A percentile compares a stretch with the other conserved stretches of the same genome.
Conservation (phyloP, 1,140 invertebrate genomes). For the Drosophila quadrilineata region DNA sequence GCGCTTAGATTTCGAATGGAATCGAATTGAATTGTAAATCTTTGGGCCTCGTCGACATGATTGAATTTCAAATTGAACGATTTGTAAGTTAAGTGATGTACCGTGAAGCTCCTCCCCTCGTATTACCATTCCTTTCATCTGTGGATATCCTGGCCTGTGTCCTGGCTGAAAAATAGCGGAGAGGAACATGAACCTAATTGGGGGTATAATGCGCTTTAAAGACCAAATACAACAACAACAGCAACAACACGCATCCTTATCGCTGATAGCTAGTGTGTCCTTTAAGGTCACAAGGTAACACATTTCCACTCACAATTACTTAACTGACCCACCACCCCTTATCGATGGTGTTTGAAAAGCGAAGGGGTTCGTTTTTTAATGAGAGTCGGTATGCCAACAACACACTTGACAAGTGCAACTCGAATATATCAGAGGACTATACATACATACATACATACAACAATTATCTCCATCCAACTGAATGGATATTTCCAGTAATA, state of each 20-base stretch:
- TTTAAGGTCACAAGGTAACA: constrained; percentile 65
- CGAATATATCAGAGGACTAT: too few relatives aligned
- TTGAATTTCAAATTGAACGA: constrained; percentile 19
- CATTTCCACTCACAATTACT: constrained; percentile 50
- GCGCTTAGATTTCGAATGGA: constrained; percentile 21
- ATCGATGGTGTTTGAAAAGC: constrained; percentile 32
- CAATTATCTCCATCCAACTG: constrained; percentile 44
- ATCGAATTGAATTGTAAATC: constrained; percentile 39
- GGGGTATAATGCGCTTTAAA: constrained; percentile 66
- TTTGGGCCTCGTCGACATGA: constrained; percentile 7
- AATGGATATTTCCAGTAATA: constrained; percentile 22
- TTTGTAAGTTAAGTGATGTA: not conserved
- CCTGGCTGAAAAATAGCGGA: too few relatives aligned
- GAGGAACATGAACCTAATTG: constrained; percentile 73
- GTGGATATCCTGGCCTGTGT: too few relatives aligned
- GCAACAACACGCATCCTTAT: constrained; percentile 34
- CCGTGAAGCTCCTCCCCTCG: too few relatives aligned
- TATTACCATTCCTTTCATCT: not conserved
- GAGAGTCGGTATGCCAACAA: constrained; percentile 66
- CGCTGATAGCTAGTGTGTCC: constrained; percentile 29
- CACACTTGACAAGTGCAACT: constrained; percentile 75
- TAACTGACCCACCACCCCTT: constrained; percentile 40
- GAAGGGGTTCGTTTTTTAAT: constrained; percentile 69
- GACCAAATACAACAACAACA: constrained; percentile 36
- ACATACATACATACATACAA: constrained; percentile 37